Evolutionary conservation across 2,797 vertebrate genomes (phyloP), one percentile per base, ranked within the genome.

Genomic region (Oceanodroma leucorhoa): DNA sequence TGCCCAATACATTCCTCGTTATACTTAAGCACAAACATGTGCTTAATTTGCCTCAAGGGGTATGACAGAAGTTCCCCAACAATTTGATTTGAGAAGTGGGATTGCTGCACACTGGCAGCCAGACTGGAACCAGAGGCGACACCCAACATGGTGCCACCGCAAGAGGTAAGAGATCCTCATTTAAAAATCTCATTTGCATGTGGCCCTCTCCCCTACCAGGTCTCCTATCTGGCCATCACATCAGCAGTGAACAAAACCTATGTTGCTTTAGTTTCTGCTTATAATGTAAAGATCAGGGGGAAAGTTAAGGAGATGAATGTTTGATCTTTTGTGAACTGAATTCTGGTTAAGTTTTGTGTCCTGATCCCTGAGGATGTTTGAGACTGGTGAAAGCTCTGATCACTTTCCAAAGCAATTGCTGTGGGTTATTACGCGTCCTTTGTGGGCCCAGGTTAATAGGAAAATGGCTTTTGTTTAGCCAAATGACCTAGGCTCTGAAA

Each of bases 171-270:
- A 65, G 8, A 30, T 43, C 20, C 10, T 50, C 6, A 40, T 61
- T 77, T 54, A 24, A 71, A 89, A 89, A 34, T 54, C 40, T 75
- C 20, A 27, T 14, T 54, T 80, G 34, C 1, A 0, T 20, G 11
- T 14, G 5, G 6, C n/a, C 14, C 10, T 41, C 34, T 78, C 5
- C 32, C 46, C 32, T 50, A 16, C 13, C 0, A 1, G 36, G 29
- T 64, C 23, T 80, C 27, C 38, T 57, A 26, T 14, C 22, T 57
- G 61, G 26, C 38, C 22, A 45, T 51, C 55, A 73, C 0, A 1
- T 51, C 26, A 62, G 18, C 54, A 57, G 30, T 72, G 61, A 87
- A 40, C 4, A 71, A 83, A 40, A 10, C 7, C 4, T 13, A 43
- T 27, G 23, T 46, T 60, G 10, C 30, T 67, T 83, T 73, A 50